Percentiles rank a stretch among this genome's conserved stretches.
phyloP scores from a whole-genome alignment of 2,797 vertebrate species.

The Petrocephalus schoutedeni region DNA sequence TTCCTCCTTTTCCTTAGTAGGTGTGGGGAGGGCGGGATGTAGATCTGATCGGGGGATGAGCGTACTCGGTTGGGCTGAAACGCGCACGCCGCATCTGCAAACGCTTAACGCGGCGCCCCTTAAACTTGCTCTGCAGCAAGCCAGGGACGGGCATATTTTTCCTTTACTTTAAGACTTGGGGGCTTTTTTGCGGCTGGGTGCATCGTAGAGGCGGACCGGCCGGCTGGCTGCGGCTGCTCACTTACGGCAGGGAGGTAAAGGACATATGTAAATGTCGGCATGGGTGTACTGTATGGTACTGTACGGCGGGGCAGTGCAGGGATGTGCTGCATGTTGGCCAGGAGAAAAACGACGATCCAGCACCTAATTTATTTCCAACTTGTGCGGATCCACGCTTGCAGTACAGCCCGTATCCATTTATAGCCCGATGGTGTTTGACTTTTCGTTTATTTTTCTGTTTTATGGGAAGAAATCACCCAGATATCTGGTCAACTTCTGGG shows the following conservation, averaged over 20 bases:
- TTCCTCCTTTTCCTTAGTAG: not conserved
- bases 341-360: conserved; percentile 1
- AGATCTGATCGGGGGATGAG: not conserved
- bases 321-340: not conserved
- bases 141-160: not conserved
- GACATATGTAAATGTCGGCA: conserved; percentile 23
- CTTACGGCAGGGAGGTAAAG: conserved; percentile 6
- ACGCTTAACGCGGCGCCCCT: conserved; percentile 10
- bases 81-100: conserved; percentile 22
- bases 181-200: not conserved
- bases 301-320: conserved; percentile 1
- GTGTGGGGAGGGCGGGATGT: not conserved
- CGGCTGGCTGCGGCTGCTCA: not conserved
- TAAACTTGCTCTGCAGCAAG: conserved; percentile 16
- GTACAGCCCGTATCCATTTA: not conserved
- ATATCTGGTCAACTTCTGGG: conserved; percentile 13
- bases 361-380: conserved; percentile 18
- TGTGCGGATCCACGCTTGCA: not conserved
- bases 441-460: conserved; percentile 10
- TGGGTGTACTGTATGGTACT: not conserved
- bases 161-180: not conserved
- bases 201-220: not conserved
- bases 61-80: not conserved
- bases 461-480: not conserved
- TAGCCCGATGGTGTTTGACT: conserved; percentile 12